Evolutionary conservation across 2,888 invertebrate species (phyloP).

Genomic region (Tholera decimalis): DNA sequence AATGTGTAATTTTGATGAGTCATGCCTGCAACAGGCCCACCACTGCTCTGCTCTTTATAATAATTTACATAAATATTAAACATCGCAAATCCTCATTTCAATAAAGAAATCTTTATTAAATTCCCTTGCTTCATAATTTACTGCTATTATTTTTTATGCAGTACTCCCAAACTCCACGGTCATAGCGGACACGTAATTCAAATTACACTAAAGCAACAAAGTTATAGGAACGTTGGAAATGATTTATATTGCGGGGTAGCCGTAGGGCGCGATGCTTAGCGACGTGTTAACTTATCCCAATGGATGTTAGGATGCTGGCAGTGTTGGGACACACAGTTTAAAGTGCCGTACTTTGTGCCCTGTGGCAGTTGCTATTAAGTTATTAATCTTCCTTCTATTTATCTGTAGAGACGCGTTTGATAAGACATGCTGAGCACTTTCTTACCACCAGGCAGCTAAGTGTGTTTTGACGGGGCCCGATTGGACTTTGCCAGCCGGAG

Average conservation of each 20-base stretch:
- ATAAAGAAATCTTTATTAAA: slow-evolving; percentile 44
- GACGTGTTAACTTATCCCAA: slow-evolving; percentile 78
- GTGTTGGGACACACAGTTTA: slow-evolving; percentile 57
- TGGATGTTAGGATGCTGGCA: slow-evolving; percentile 65
- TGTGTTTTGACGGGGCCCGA: too few species aligned
- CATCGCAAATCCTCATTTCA: slow-evolving; percentile 18
- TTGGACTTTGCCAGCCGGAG: too few species aligned
- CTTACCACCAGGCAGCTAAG: too few species aligned
- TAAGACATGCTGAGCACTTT: slow-evolving; percentile 1
- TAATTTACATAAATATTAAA: slow-evolving; percentile 1
- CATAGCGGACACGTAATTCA: slow-evolving; percentile 78
- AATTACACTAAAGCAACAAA: slow-evolving; percentile 83
- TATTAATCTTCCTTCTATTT: slow-evolving; percentile 38
- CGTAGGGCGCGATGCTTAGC: slow-evolving; percentile 78
- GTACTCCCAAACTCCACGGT: slow-evolving; percentile 64
- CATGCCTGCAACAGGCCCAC: too few species aligned
- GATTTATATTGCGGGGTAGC: slow-evolving; percentile 83
- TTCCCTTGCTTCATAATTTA: slow-evolving; percentile 48
- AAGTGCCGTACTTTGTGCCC: slow-evolving; percentile 65
- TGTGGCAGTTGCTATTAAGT: slow-evolving; percentile 33
- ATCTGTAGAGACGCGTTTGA: slow-evolving; percentile 3
- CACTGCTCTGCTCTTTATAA: too few species aligned
- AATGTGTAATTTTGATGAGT: too few species aligned
- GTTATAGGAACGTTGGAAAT: slow-evolving; percentile 78
- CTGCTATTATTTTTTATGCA: slow-evolving; percentile 51